Evolutionary conservation across 2,888 invertebrate genomes (phyloP).

Genomic region (Baccha elongata): DNA sequence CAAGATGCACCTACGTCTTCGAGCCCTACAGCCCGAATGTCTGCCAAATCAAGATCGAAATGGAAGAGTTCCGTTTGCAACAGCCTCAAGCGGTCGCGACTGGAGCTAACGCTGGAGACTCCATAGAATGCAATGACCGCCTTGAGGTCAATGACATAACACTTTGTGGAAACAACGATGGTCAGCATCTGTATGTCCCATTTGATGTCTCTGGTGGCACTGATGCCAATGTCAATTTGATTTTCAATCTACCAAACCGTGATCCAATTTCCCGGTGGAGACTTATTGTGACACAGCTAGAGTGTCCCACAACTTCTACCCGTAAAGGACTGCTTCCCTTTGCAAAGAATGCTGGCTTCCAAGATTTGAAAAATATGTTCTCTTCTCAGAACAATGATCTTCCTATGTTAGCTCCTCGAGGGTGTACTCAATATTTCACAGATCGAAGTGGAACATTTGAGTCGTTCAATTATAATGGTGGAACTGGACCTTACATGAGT

Average conservation of each 20-base stretch:
- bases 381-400: constrained; percentile 77
- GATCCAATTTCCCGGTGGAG: constrained; percentile 83
- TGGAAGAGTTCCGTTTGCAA: constrained; percentile 77
- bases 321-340: constrained; percentile 75
- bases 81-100: constrained; percentile 72
- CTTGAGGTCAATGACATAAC: constrained; percentile 77
- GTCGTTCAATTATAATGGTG: constrained; percentile 85
- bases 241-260: constrained; percentile 82
- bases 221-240: constrained; percentile 81
- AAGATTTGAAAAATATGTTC: constrained; percentile 78
- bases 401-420: constrained; percentile 84
- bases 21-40: constrained; percentile 79
- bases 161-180: constrained; percentile 86
- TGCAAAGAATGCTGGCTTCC: constrained; percentile 76
- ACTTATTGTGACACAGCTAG: constrained; percentile 85
- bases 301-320: constrained; percentile 81
- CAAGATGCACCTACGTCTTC: constrained; percentile 78
- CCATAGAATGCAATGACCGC: constrained; percentile 77
- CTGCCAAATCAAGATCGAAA: constrained; percentile 80
- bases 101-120: constrained; percentile 57
- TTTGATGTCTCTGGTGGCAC: constrained; percentile 78
- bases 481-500: constrained; percentile 84
- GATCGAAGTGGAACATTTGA: constrained; percentile 84
- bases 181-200: constrained; percentile 84
- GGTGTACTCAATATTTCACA: constrained; percentile 87